These are phyloP conservation scores for Liopterus haemorrhoidalis DNA, from an alignment of 2,888 invertebrate genomes.

Conservation along the genomic window DNA sequence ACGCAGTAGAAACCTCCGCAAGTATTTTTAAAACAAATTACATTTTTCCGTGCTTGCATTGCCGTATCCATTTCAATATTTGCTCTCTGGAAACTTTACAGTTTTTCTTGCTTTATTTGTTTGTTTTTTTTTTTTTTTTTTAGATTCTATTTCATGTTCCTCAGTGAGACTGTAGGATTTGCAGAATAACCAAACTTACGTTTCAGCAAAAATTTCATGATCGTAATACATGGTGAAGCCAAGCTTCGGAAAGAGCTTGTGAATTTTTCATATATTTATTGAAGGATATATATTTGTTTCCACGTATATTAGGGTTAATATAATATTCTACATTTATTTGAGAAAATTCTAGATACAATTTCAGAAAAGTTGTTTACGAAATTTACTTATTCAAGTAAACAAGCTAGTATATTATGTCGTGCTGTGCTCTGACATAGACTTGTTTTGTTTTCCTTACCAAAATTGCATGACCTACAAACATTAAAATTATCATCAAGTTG, in stretches of 20 bases:
- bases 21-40: conserved; percentile 39
- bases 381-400: too few species aligned
- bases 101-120: conserved; percentile 16
- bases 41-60: conserved; percentile 35
- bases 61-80: conserved; percentile 36
- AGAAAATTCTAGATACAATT: too few species aligned
- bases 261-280: conserved; percentile 19
- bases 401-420: too few species aligned
- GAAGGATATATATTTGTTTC: conserved; percentile 12
- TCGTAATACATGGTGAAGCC: too few species aligned
- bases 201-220: conserved; percentile 20
- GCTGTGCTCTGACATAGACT: too few species aligned
- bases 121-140: conserved; percentile 9
- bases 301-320: conserved; percentile 28
- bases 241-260: background rate
- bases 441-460: too few species aligned
- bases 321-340: conserved; percentile 27
- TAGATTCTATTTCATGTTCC: too few species aligned
- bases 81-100: conserved; percentile 27
- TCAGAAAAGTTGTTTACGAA: too few species aligned
- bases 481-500: too few species aligned
- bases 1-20: conserved; percentile 21
- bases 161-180: conserved; percentile 17
- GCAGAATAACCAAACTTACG: conserved; percentile 16
- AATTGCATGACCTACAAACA: too few species aligned